Percentiles rank a stretch among this genome's conserved stretches.
These are phyloP conservation scores for Hedya salicella DNA, from an alignment of 2,888 invertebrate species.

Conservation along the genomic window DNA sequence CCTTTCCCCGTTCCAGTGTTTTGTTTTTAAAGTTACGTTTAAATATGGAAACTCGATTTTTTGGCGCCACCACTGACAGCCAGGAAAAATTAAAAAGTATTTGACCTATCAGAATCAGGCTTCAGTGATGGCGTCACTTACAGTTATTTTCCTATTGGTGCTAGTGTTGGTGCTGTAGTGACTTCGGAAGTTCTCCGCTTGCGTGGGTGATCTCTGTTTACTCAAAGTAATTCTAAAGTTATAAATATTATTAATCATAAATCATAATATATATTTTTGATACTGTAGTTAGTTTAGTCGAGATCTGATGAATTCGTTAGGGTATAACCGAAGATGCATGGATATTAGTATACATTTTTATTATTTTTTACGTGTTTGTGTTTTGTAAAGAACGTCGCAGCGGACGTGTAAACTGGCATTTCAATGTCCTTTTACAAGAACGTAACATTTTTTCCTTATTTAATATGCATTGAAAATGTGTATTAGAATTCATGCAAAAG, in stretches of 20 bases:
- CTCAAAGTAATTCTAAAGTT: conserved; percentile 68
- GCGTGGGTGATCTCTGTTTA: conserved; percentile 79
- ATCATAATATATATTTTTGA: conserved; percentile 70
- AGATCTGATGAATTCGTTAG: conserved; percentile 53
- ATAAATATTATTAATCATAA: conserved; percentile 64
- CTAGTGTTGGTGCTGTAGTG: conserved; percentile 66
- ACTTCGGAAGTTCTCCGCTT: conserved; percentile 59
- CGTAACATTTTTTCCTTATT: conserved; percentile 1
- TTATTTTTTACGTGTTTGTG: conserved; percentile 1
- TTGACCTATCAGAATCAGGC: conserved; percentile 26
- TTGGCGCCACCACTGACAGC: conserved; percentile 33
- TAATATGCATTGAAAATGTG: conserved; percentile 36
- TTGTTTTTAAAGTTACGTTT: conserved; percentile 27
- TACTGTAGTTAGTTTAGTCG: conserved; percentile 68
- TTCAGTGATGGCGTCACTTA: conserved; percentile 44
- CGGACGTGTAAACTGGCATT: conserved; percentile 18
- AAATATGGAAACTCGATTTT: conserved; percentile 13
- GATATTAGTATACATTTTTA: conserved; percentile 32
- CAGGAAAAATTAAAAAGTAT: neutral
- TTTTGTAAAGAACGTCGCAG: conserved; percentile 8
- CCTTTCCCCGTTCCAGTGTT: conserved; percentile 35
- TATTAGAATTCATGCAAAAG: conserved; percentile 37
- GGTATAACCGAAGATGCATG: conserved; percentile 48
- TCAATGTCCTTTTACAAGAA: conserved; percentile 14
- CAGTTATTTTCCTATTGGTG: conserved; percentile 60